Base-by-base conservation (phyloP, 2,797 vertebrate genomes). In the Ataeniobius toweri region DNA sequence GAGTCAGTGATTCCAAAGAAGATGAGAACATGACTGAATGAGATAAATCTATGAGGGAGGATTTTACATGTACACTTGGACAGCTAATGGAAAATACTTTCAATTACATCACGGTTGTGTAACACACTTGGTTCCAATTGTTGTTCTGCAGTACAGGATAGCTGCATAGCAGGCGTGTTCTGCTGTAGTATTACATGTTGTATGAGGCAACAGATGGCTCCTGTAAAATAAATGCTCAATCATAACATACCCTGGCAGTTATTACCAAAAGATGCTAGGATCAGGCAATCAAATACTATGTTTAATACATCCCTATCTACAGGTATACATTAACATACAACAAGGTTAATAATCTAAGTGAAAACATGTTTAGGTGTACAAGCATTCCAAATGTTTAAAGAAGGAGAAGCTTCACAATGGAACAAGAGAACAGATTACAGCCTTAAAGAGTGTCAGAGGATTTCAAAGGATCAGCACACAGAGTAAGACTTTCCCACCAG, bases 381-480 rank as follows among this genome's bases (percentile, higher is more conserved):
- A n/a, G 28, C 59, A 20, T 44, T 68, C 48, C 22, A 41, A 3
- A 56, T 22, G 8, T 5, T 0, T 68, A 0, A 44, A 46, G 9
- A 20, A 2, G 6, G 55, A n/a, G 26, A 39, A 46, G 24, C 41
- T 26, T 48, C 74, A 58, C 69, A 69, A 31, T 73, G 31, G 2
- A 76, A 51, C 31, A 65, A 36, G 13, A 63, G 16, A 63, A 31
- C 26, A 24, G 65, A 68, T 46, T 68, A 68, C 16, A 7, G 53
- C 59, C 56, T 55, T 12, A 79, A 73, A 51, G 1, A 36, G 41
- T 0, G 63, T 55, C 10, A 20, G 73, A 78, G 76, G 79, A 83
- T 86, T 81, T 87, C 67, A 86, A 80, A 80, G 75, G 83, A 85
- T 89, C 79, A 85, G 75, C 51, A 75, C 48, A 70, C 70, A 71